Percentiles rank a stretch among this genome's conserved stretches.
These are phyloP conservation scores for Galago senegalensis DNA, from an alignment of 2,797 vertebrate genomes.

Conservation along the genomic window DNA sequence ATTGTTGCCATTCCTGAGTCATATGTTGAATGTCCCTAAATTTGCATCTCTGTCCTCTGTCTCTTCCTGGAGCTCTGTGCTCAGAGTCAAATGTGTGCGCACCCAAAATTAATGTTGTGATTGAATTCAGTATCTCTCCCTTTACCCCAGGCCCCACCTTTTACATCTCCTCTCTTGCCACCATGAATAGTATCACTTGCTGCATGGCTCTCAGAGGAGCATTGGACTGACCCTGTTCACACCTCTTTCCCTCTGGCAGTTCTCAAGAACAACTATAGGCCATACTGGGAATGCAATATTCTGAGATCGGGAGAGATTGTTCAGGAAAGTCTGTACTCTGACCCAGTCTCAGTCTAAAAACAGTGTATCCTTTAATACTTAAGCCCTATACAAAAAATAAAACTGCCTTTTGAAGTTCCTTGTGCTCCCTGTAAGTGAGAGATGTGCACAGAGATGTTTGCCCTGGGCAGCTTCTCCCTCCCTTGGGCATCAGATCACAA, in stretches of 20 bases:
- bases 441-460: neutral
- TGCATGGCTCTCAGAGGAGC: neutral
- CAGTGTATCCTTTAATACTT: neutral
- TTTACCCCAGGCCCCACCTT: neutral
- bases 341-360: neutral
- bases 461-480: neutral
- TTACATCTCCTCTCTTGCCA: neutral
- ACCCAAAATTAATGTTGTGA: neutral
- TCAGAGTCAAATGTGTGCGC: neutral
- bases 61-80: neutral
- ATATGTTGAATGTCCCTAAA: neutral
- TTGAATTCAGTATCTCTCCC: neutral
- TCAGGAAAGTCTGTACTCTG: rapidly evolving
- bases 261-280: neutral
- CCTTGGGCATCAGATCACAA: neutral
- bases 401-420: neutral
- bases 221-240: neutral
- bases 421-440: too few species aligned
- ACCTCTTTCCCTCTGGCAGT: neutral
- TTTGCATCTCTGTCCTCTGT: neutral
- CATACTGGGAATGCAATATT: neutral
- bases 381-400: neutral
- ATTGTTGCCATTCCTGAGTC: neutral
- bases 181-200: neutral
- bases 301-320: neutral